Evolutionary conservation across 2,888 invertebrate species (phyloP).

Genomic region (Sclerodermus sp.): DNA sequence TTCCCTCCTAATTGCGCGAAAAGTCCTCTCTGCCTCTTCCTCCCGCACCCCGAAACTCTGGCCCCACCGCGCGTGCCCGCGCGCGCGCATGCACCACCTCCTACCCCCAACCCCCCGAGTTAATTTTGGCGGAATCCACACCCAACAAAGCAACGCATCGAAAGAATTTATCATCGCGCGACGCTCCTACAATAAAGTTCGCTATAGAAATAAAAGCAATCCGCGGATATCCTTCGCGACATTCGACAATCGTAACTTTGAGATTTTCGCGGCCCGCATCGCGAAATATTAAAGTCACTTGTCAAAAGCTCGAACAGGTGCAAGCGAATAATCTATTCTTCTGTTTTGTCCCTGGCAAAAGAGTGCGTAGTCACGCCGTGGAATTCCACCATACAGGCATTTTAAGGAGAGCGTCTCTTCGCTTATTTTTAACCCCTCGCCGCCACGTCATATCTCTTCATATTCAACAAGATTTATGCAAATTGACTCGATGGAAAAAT

Average conservation of each 20-base stretch:
- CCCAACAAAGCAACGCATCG: neutral
- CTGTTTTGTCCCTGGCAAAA: slow-evolving; percentile 8
- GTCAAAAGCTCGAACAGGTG: slow-evolving; percentile 9
- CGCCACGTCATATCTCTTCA: no score
- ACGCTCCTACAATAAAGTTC: slow-evolving; percentile 11
- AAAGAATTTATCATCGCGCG: slow-evolving; percentile 14
- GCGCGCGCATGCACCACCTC: neutral
- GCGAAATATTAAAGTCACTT: slow-evolving; percentile 8
- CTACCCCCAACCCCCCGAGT: no score
- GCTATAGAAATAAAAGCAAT: slow-evolving; percentile 3
- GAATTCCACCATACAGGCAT: no score
- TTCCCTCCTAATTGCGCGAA: no score
- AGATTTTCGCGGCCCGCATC: neutral
- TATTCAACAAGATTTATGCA: no score
- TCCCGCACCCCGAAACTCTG: no score
- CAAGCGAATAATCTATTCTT: slow-evolving; percentile 10
- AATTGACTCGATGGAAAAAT: no score
- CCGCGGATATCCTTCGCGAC: slow-evolving; percentile 1
- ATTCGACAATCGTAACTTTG: slow-evolving; percentile 18
- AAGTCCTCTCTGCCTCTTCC: no score
- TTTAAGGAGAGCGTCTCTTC: no score
- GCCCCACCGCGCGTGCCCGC: no score
- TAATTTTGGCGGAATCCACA: slow-evolving; percentile 16
- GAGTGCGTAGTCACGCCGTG: neutral
- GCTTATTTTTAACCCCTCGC: no score